Conservation (phyloP, 2,888 invertebrate species). For the Agriotes lineatus region DNA sequence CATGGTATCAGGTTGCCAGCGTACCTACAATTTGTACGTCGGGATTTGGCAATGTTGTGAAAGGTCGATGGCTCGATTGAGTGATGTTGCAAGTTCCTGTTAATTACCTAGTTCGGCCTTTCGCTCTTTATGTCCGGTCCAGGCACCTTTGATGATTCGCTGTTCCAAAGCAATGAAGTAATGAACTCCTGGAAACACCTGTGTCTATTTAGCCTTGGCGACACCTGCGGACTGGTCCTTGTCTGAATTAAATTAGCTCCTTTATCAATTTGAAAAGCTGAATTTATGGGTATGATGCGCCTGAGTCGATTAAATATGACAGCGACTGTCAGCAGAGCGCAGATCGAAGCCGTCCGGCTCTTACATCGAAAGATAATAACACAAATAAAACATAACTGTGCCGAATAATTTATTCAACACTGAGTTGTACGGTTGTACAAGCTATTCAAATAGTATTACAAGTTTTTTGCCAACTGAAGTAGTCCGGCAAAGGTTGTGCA, state of each 20-base stretch:
- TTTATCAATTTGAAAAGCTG: neutral
- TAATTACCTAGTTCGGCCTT: neutral
- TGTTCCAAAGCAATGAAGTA: conserved; percentile 2
- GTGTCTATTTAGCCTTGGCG: conserved; percentile 24
- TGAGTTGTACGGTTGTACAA: no score
- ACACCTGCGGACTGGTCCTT: conserved; percentile 22
- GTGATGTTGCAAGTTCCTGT: neutral
- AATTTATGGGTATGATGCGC: no score
- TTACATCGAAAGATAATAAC: no score
- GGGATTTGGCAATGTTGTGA: neutral
- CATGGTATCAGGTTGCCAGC: no score
- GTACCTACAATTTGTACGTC: neutral
- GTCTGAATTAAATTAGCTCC: neutral
- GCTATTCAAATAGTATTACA: no score
- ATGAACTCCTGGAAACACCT: conserved; percentile 18
- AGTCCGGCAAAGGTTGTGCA: no score
- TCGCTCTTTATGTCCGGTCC: neutral
- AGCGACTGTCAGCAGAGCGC: no score
- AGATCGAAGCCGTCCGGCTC: no score
- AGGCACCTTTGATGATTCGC: neutral
- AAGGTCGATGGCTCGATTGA: neutral
- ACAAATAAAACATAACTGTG: no score
- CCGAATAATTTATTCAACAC: no score
- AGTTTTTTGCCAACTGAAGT: no score
- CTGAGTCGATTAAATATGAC: no score